Evolutionary conservation across 2,888 invertebrate species (phyloP).

Genomic region (Erebia palarica): DNA sequence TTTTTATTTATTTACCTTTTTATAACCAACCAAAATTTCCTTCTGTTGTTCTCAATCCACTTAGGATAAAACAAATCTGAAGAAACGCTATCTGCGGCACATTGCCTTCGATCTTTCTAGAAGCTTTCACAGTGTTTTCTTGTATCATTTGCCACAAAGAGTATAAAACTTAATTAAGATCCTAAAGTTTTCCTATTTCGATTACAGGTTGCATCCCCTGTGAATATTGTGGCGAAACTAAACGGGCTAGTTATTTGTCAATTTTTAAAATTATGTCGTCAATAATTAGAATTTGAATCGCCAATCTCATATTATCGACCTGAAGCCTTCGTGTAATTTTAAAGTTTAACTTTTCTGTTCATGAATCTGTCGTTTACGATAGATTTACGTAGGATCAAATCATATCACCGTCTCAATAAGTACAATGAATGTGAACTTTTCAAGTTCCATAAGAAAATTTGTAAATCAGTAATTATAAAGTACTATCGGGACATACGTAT

Average conservation of each 20-base stretch:
- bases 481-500: no score
- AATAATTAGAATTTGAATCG: no score
- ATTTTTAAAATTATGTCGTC: not conserved
- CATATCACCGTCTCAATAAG: no score
- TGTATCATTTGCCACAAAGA: slow-evolving; percentile 27
- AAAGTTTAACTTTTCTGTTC: no score
- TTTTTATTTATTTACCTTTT: no score
- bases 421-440: no score
- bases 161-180: slow-evolving; percentile 35
- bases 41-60: slow-evolving; percentile 2
- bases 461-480: no score
- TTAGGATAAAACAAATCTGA: not conserved
- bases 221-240: slow-evolving; percentile 1
- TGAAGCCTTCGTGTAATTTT: no score
- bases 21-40: no score
- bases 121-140: slow-evolving; percentile 16
- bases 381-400: no score
- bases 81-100: slow-evolving; percentile 1
- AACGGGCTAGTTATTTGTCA: not conserved
- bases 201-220: slow-evolving; percentile 37
- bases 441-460: no score
- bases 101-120: slow-evolving; percentile 23
- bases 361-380: no score
- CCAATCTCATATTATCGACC: not conserved
- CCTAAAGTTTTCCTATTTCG: slow-evolving; percentile 36